Evolutionary conservation across 1,140 invertebrate species (phyloP).

Genomic region (Drosophila malerkotliana): DNA sequence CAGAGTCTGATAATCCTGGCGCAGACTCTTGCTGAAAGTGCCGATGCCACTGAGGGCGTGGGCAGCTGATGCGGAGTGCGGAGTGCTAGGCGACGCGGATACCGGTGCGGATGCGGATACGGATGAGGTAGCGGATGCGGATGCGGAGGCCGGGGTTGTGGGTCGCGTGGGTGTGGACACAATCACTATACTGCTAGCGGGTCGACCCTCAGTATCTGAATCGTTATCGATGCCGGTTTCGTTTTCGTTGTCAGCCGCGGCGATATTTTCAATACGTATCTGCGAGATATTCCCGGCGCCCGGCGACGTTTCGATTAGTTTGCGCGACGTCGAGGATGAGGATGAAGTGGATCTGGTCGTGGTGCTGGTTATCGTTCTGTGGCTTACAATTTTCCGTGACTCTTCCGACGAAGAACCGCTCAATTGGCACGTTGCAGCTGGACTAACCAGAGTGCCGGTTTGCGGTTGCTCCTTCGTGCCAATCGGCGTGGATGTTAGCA

Average conservation of each 20-base stretch:
- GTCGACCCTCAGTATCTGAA: constrained; percentile 77
- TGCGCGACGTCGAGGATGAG: constrained; percentile 58
- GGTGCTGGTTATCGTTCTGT: constrained; percentile 73
- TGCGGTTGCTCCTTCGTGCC: constrained; percentile 81
- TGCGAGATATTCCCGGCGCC: constrained; percentile 57
- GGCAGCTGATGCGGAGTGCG: constrained; percentile 32
- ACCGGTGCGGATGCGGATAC: constrained; percentile 21
- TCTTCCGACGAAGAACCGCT: constrained; percentile 82
- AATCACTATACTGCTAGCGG: constrained; percentile 76
- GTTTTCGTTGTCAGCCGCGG: constrained; percentile 35
- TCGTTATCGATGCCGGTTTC: constrained; percentile 64
- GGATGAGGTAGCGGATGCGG: constrained; percentile 10
- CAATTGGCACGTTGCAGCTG: constrained; percentile 80
- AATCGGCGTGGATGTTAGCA: constrained; percentile 71
- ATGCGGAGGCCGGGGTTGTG: constrained; percentile 32
- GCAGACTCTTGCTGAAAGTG: constrained; percentile 83
- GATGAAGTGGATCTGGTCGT: constrained; percentile 48
- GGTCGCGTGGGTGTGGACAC: constrained; percentile 64
- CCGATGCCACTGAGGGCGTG: constrained; percentile 82
- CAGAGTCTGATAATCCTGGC: constrained; percentile 74
- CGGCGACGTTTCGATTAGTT: constrained; percentile 55
- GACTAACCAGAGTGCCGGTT: constrained; percentile 58
- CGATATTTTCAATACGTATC: constrained; percentile 40
- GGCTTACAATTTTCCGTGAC: constrained; percentile 80
- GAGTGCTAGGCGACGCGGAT: constrained; percentile 47